A percentile compares a stretch with the other conserved stretches of the same genome.
Conservation (phyloP, 2,797 vertebrate species). For the Carcharodon carcharias region DNA sequence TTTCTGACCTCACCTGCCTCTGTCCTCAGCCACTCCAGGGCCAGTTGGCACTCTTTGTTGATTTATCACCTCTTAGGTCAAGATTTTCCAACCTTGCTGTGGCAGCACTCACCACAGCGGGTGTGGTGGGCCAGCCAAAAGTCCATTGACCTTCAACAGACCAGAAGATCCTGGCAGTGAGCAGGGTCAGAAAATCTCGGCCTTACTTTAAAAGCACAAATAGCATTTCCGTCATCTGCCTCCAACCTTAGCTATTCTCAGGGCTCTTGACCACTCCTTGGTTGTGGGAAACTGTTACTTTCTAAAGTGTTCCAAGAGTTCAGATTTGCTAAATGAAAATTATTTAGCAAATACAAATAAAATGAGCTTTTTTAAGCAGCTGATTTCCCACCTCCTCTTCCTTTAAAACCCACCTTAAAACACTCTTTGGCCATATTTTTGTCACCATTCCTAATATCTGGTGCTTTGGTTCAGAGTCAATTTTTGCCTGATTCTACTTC, state of each 20-base stretch:
- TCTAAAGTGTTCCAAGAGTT: neutral
- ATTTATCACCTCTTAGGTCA: neutral
- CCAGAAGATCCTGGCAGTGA: too few relatives aligned
- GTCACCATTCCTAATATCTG: neutral
- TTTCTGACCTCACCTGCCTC: neutral
- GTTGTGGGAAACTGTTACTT: neutral
- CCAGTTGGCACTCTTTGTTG: neutral
- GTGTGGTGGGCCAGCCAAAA: too few relatives aligned
- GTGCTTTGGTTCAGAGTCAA: neutral
- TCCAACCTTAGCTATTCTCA: neutral
- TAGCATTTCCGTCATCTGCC: neutral
- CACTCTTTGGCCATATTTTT: neutral
- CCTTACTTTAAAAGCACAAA: neutral
- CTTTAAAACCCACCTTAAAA: neutral
- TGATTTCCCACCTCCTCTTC: neutral
- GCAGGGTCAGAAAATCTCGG: too few relatives aligned
- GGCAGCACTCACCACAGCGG: too few relatives aligned
- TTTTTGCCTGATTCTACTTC: neutral
- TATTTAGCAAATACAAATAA: neutral
- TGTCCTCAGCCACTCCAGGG: too few relatives aligned
- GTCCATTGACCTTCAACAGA: too few relatives aligned
- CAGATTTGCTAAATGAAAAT: slow-evolving; percentile 1
- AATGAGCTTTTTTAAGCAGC: neutral
- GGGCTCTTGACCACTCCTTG: neutral
- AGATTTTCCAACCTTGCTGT: too few relatives aligned